These are phyloP conservation scores for Amphiprion percula DNA, from an alignment of 2,113 vertebrate genomes.

Conservation along the genomic window DNA sequence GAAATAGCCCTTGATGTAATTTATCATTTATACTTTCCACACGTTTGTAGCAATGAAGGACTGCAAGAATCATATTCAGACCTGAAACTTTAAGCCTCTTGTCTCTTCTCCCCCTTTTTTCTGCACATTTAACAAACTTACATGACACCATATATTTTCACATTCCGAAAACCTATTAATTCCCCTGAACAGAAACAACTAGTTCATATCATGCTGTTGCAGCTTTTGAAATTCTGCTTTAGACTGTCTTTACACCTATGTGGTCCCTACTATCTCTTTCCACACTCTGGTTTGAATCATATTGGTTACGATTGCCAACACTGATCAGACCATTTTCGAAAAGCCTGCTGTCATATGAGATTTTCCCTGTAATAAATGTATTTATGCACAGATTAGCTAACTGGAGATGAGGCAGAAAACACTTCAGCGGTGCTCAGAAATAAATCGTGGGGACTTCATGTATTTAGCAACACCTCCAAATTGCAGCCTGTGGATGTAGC, in stretches of 20 bases:
- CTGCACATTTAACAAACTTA: too few species aligned
- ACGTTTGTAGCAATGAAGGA: too few species aligned
- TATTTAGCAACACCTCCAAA: slow-evolving; percentile 45
- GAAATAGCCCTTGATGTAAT: too few species aligned
- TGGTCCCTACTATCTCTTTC: neutral
- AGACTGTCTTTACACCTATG: neutral
- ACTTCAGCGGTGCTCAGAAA: slow-evolving; percentile 35
- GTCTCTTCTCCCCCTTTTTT: too few species aligned
- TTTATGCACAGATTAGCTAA: slow-evolving; percentile 40
- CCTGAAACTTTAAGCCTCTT: too few species aligned
- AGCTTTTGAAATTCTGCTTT: neutral
- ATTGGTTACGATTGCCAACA: neutral
- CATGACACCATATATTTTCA: too few species aligned
- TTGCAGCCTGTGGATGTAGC: slow-evolving; percentile 42
- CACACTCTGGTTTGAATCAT: neutral
- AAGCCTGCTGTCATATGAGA: slow-evolving; percentile 2
- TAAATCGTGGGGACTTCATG: slow-evolving; percentile 50
- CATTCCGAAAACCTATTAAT: too few species aligned
- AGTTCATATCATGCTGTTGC: neutral
- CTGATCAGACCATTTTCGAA: slow-evolving; percentile 5
- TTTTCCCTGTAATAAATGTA: slow-evolving; percentile 12
- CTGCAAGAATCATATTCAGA: too few species aligned
- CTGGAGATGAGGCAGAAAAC: slow-evolving; percentile 42
- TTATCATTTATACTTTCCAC: too few species aligned
- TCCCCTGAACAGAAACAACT: neutral